Evolutionary conservation across 2,113 vertebrate genomes (phyloP), one percentile per base, ranked within the genome.

Genomic region (Capreolus pygargus): DNA sequence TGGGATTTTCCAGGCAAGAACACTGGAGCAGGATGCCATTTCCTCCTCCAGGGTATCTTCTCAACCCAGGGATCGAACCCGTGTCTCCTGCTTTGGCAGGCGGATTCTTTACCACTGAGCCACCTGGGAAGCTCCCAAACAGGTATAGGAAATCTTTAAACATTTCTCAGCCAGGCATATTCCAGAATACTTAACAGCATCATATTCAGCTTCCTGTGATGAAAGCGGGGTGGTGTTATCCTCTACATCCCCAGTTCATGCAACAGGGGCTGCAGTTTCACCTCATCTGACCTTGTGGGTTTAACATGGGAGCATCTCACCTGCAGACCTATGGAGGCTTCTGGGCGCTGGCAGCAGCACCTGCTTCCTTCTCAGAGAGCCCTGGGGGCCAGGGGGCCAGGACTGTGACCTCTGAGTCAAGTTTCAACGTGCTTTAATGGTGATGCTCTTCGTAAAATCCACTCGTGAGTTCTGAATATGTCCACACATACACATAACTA

Each of bases 401-500:
- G 14, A 12, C 1, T 2, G 25, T 14, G 43, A 43, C 4, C 9
- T 36, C 79, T n/a, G 58, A 57, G 33, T 36, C 54, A 11, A 9
- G 5, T 8, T 13, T 58, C 30, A 64, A 6, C 4, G 14, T 15
- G 39, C 33, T 30, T 5, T 30, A 8, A 47, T 1, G 15, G 28
- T 0, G 2, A 43, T 12, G 19, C 10, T 55, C 58, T 89, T 83
- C 33, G 36, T 43, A 60, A 67, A 58, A 61, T 39, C 52, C 27
- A 39, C 12, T n/a, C 19, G 13, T 17, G 10, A 17, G 25, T 67
- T 89, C n/a, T 58, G 88, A 87, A 10, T 27, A n/a, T 6, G 10
- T 50, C 27, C 8, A 8, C 4, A 39, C 11, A 8, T 1, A 6
- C 7, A 11, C 43, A 45, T 54, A 8, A 5, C n/a, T 10, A 47